Evolutionary conservation across 2,797 vertebrate species (phyloP), one percentile per base, ranked within the genome.

Genomic region (Sebastes wilsoni): DNA sequence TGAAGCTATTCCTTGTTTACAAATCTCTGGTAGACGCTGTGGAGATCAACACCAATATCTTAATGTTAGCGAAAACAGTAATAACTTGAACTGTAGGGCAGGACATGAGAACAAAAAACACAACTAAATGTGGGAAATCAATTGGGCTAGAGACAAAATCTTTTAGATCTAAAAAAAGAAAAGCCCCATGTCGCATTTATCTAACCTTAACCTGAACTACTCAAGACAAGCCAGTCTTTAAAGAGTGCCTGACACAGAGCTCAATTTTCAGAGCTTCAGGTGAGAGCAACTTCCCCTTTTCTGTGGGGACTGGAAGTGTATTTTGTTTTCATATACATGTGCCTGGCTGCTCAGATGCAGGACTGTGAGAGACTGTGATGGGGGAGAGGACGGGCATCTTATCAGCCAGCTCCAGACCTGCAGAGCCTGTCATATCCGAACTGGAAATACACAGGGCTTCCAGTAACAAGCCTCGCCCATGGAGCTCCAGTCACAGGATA

Each of bases 321-420:
- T 96, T 96, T 96, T 96, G 95, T 96, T 96, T 95, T 96, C 93
- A 95, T 89, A 95, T 89, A 89, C 95, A 95, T 95, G 92, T 94
- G 92, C 87, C 88, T 77, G 88, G 86, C 91, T 88, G 93, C 95
- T 96, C 81, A 95, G 94, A 91, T 93, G 94, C 90, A 92, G 92
- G 92, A 93, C 95, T 94, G 92, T 86, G 91, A 95, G 92, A 81
- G 87, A 94, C 88, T 46, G 85, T 87, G 86, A 95, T 56, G 75
- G 86, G 94, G 94, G 95, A 96, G 96, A 96, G 95, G 94, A 95
- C 93, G 93, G 94, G 94, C 96, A 96, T 97, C 97, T 99, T 99
- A 99, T 98, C 97, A 96, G 97, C 91, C 75, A 85, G 93, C 94
- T 95, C 93, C 97, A 99, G 97, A 96, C 96, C 95, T 94, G 93